Conservation (phyloP, 2,888 invertebrate species). For the Sinohyriopsis cumingii region DNA sequence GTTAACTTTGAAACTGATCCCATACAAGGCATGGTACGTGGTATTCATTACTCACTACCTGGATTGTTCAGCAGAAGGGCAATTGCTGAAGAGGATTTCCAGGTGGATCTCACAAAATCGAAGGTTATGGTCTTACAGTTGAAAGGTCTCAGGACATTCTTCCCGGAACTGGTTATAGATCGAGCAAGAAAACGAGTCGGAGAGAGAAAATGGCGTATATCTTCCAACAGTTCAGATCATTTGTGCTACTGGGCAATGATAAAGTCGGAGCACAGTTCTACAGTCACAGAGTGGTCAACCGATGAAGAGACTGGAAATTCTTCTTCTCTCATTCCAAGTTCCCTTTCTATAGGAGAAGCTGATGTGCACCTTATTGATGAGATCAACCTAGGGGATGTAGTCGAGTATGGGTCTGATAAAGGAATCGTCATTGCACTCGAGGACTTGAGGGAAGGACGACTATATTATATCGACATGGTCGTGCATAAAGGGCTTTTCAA, state of each 20-base stretch:
- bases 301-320: not conserved
- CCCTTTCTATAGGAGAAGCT: slow-evolving; percentile 1
- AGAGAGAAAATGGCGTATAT: slow-evolving; percentile 6
- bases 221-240: slow-evolving; percentile 8
- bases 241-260: slow-evolving; percentile 13
- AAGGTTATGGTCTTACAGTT: slow-evolving; percentile 4
- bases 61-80: not conserved
- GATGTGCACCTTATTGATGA: slow-evolving; percentile 4
- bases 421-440: not conserved
- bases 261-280: not conserved
- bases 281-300: not conserved
- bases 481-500: not conserved
- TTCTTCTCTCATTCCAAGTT: not conserved
- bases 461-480: slow-evolving; percentile 7
- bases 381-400: slow-evolving; percentile 1
- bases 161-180: not conserved
- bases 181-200: slow-evolving; percentile 3
- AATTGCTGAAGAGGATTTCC: slow-evolving; percentile 10
- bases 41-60: slow-evolving; percentile 11
- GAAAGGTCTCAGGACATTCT: not conserved
- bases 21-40: not conserved
- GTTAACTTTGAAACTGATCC: not conserved
- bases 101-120: not conserved
- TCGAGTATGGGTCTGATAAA: not conserved
- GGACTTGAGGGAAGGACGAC: not conserved